phyloP scores from a whole-genome alignment of 2,113 vertebrate species.

The Myrmecophaga tridactyla region DNA sequence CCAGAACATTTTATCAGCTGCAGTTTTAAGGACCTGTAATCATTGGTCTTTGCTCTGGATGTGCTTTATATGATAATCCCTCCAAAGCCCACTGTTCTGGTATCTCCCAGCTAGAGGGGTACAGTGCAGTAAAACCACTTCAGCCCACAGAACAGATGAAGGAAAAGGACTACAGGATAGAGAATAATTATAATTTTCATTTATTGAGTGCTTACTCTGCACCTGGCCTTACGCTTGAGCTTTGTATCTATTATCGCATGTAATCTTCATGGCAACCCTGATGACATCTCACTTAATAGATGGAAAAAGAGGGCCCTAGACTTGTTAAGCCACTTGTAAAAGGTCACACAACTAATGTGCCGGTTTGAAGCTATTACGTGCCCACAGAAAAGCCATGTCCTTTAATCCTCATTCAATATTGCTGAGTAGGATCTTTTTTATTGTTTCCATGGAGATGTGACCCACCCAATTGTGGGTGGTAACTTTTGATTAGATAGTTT shows the following conservation, averaged over 20 bases:
- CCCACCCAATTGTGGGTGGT: too few species aligned
- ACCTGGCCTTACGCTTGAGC: neutral
- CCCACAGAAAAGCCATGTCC: too few species aligned
- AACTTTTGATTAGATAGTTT: too few species aligned
- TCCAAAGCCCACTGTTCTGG: neutral
- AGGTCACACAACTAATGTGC: too few species aligned
- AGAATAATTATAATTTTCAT: neutral
- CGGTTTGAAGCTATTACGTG: too few species aligned
- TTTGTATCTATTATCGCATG: conserved; percentile 1
- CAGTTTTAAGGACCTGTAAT: neutral
- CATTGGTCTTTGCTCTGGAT: neutral
- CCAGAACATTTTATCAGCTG: neutral
- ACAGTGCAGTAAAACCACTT: neutral
- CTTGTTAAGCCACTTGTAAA: neutral
- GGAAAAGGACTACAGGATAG: neutral
- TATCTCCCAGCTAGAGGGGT: neutral
- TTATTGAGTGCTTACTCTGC: neutral
- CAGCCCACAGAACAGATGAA: conserved; percentile 16
- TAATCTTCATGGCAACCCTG: conserved; percentile 2
- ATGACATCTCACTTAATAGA: neutral
- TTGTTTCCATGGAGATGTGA: too few species aligned
- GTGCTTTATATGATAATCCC: neutral
- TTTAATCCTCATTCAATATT: too few species aligned
- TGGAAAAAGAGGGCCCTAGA: neutral
- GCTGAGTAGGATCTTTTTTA: too few species aligned